phyloP scores from a whole-genome alignment of 2,113 vertebrate species.

The Helogale parvula region DNA sequence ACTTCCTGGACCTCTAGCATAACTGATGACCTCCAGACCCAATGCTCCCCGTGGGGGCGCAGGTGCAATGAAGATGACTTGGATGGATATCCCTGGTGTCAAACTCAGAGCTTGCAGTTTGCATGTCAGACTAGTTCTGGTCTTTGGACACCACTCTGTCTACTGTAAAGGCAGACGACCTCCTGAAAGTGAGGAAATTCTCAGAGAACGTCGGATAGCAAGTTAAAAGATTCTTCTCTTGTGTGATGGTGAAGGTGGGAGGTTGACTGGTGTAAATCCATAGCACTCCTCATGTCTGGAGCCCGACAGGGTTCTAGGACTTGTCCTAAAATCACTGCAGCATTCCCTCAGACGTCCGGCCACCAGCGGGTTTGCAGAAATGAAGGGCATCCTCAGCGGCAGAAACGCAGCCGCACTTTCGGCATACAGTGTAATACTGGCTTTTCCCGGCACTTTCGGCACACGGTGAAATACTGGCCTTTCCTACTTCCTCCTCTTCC shows the following conservation, averaged over 20 bases:
- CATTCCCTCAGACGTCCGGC: neutral
- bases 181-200: constrained; percentile 94
- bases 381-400: neutral
- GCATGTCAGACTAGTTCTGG: constrained; percentile 94
- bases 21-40: constrained; percentile 93
- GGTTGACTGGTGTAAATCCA: neutral
- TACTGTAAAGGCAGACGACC: constrained; percentile 92
- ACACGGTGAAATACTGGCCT: neutral
- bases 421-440: fast-evolving
- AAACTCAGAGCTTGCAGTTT: constrained; percentile 93
- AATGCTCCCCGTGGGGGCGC: constrained; percentile 91
- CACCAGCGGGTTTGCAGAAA: fast-evolving
- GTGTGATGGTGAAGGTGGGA: neutral
- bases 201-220: constrained; percentile 95
- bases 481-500: neutral
- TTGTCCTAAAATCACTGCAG: neutral
- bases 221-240: constrained; percentile 84
- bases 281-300: neutral
- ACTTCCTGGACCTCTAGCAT: constrained; percentile 88
- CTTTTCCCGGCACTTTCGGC: no score
- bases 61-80: constrained; percentile 91
- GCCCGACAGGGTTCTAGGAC: constrained; percentile 56
- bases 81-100: constrained; percentile 94
- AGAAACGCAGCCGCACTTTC: neutral
- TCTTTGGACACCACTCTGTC: constrained; percentile 93